Percentiles rank a stretch among this genome's conserved stretches.
Conservation (phyloP, 2,113 vertebrate species). For the Cromileptes altivelis region DNA sequence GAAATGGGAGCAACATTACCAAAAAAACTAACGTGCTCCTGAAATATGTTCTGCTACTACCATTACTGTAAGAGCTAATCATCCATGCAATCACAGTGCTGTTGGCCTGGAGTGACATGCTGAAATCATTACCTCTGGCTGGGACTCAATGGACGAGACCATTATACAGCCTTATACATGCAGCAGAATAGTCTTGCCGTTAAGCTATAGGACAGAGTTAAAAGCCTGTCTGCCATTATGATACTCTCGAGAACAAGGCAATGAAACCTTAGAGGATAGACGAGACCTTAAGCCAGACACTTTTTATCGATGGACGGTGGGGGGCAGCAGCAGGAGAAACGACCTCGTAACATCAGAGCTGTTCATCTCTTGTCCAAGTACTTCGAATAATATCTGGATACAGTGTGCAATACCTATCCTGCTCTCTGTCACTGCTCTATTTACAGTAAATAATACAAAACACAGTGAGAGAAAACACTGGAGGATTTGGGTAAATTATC, state of each 20-base stretch:
- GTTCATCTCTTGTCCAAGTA: slow-evolving; percentile 15
- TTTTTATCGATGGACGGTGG: slow-evolving; percentile 36
- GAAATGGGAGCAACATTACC: slow-evolving; percentile 63
- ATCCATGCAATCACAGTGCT: slow-evolving; percentile 71
- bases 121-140: slow-evolving; percentile 77
- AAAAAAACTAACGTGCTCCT: slow-evolving; percentile 64
- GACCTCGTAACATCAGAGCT: slow-evolving; percentile 21
- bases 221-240: slow-evolving; percentile 42
- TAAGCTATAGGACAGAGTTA: slow-evolving; percentile 40
- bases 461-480: background rate
- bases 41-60: slow-evolving; percentile 72
- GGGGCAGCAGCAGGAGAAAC: slow-evolving; percentile 26
- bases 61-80: slow-evolving; percentile 80
- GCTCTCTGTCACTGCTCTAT: background rate
- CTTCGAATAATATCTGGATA: slow-evolving; percentile 1
- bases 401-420: background rate
- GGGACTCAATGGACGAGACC: slow-evolving; percentile 57
- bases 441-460: background rate
- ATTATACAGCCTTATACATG: slow-evolving; percentile 54
- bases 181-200: slow-evolving; percentile 32
- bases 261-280: slow-evolving; percentile 45
- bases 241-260: slow-evolving; percentile 55
- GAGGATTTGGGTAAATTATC: background rate
- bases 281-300: slow-evolving; percentile 22
- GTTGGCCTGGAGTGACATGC: slow-evolving; percentile 67